These are phyloP conservation scores for Pseudachorutes palmiensis DNA, from an alignment of 1,140 invertebrate species.

Conservation along the genomic window DNA sequence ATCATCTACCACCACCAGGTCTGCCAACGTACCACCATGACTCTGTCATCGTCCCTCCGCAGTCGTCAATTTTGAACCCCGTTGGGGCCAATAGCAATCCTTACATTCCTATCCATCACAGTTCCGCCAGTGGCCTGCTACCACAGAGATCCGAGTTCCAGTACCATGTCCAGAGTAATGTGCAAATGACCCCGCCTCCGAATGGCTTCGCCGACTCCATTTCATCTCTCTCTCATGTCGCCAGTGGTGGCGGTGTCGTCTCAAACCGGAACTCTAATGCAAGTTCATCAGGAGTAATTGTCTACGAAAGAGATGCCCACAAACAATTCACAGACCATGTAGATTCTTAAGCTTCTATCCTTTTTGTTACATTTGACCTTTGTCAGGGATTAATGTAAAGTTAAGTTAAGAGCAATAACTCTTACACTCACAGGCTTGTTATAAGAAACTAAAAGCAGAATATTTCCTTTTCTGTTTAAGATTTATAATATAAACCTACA, in stretches of 20 bases:
- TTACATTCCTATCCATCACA: constrained; percentile 30
- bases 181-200: not conserved
- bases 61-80: constrained; percentile 17
- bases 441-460: too few relatives aligned
- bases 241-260: not conserved
- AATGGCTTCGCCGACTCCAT: not conserved
- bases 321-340: not conserved
- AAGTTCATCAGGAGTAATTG: constrained; percentile 5
- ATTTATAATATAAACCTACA: too few relatives aligned
- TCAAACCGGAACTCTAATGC: not conserved
- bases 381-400: too few relatives aligned
- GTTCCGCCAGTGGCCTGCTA: not conserved
- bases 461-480: too few relatives aligned
- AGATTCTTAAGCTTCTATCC: too few relatives aligned
- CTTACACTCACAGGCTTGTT: too few relatives aligned
- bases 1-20: not conserved
- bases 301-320: not conserved
- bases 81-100: constrained; percentile 27
- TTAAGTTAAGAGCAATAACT: too few relatives aligned
- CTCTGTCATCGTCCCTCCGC: constrained; percentile 5
- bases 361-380: too few relatives aligned
- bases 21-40: not conserved
- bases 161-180: constrained; percentile 4
- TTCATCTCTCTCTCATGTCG: not conserved
- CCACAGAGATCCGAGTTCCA: not conserved